phyloP scores from a whole-genome alignment of 1,140 invertebrate species.

The Conus ventricosus region DNA sequence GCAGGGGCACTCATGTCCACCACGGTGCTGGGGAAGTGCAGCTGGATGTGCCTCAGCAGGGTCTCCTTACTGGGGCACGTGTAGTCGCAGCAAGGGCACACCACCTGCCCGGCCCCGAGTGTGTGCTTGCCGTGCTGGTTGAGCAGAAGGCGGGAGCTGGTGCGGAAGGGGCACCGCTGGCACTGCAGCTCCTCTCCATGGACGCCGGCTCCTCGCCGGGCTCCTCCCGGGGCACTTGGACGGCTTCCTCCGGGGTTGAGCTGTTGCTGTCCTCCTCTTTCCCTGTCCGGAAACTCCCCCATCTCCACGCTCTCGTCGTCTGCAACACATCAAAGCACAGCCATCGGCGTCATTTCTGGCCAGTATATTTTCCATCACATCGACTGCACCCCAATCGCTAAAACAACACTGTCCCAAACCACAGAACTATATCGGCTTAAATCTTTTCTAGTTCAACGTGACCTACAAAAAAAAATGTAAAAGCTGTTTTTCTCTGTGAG shows the following conservation, averaged over 20 bases:
- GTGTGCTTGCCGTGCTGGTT: slow-evolving; percentile 57
- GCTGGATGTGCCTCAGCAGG: slow-evolving; percentile 60
- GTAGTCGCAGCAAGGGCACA: slow-evolving; percentile 68
- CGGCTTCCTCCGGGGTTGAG: not conserved
- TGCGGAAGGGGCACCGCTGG: slow-evolving; percentile 63
- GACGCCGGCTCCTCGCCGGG: not conserved
- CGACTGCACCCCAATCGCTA: too few species aligned
- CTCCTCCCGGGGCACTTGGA: not conserved
- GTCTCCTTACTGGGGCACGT: slow-evolving; percentile 52
- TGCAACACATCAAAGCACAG: not conserved
- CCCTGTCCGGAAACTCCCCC: not conserved
- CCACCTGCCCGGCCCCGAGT: slow-evolving; percentile 51
- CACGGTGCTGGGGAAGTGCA: slow-evolving; percentile 63
- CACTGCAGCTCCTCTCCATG: slow-evolving; percentile 56
- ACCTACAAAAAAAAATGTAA: too few species aligned
- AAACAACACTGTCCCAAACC: too few species aligned
- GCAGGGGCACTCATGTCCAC: slow-evolving; percentile 53
- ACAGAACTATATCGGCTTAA: too few species aligned
- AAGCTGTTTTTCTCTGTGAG: too few species aligned
- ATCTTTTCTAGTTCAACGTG: too few species aligned
- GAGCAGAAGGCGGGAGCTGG: slow-evolving; percentile 54
- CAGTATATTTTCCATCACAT: too few species aligned
- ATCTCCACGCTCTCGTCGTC: slow-evolving; percentile 3
- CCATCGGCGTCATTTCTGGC: too few species aligned
- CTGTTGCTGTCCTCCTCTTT: not conserved